A percentile compares a stretch with the other conserved stretches of the same genome.
Evolutionary conservation across 2,888 invertebrate species (phyloP).

Genomic region (Tetheella fluctuosa): DNA sequence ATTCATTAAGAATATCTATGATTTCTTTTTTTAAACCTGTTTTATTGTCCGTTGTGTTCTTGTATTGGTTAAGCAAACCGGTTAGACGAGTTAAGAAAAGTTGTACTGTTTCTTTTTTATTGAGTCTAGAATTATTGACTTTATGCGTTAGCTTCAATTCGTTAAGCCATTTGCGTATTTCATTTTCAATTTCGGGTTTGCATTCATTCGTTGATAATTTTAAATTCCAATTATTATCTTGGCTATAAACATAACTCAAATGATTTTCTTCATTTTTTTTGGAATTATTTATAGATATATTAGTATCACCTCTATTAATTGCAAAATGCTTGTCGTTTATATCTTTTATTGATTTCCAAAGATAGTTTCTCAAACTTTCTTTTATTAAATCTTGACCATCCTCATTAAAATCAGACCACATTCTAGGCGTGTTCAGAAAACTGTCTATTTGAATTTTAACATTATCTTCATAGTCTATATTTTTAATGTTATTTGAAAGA

Average conservation of each 20-base stretch:
- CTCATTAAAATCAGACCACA: slow-evolving; percentile 43
- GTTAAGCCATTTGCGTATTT: slow-evolving; percentile 15
- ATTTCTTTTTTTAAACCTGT: slow-evolving; percentile 16
- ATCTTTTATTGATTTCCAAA: slow-evolving; percentile 41
- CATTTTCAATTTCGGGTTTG: slow-evolving; percentile 18
- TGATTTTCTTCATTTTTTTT: background rate
- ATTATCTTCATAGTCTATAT: slow-evolving; percentile 35
- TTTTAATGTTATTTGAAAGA: slow-evolving; percentile 27
- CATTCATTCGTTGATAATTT: background rate
- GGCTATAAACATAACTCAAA: background rate
- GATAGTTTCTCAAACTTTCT: slow-evolving; percentile 38
- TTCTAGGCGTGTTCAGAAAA: slow-evolving; percentile 45
- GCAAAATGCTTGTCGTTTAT: slow-evolving; percentile 34
- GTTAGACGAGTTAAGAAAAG: background rate
- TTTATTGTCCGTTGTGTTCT: background rate
- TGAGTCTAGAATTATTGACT: background rate
- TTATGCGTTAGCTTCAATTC: background rate
- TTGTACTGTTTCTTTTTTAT: background rate
- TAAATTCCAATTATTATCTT: background rate
- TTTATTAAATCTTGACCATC: slow-evolving; percentile 36
- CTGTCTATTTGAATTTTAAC: slow-evolving; percentile 43
- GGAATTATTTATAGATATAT: background rate
- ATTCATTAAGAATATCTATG: slow-evolving; percentile 8
- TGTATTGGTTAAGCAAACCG: background rate
- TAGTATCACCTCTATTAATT: slow-evolving; percentile 1